Evolutionary conservation across 2,888 invertebrate species (phyloP), one percentile per base, ranked within the genome.

Genomic region (Tribolium freemani): DNA sequence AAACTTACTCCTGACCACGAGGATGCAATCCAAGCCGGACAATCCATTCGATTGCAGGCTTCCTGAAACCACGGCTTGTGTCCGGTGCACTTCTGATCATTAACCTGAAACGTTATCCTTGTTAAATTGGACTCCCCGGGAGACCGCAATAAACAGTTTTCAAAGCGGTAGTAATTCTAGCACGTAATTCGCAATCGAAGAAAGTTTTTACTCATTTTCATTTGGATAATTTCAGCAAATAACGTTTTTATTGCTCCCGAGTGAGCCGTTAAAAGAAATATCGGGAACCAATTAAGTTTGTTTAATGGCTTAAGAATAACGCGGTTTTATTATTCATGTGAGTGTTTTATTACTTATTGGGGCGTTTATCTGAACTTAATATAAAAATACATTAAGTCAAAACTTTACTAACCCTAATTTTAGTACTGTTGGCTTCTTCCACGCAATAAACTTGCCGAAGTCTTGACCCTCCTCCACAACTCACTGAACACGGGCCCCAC

Each of bases 1-100:
- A 50, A 16, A 91, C 94, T 93, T 89, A 97, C 97, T 88, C 94
- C 93, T 64, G 96, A 96, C 97, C 97, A 97, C 70, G 93, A 90
- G 21, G 94, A 93, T 51, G 93, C 91, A 76, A 93, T 90, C 98
- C 98, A 98, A 77, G 90, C 90, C 0, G 97, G 96, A 84, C 98
- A 98, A 74, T 94, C 93, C 80, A 93, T 91, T 76, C 91, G 90
- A 86, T 94, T 95, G 88, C 97, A 98, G 2, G 92, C 89, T 83
- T 96, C 96, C 76, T 94, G 91, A 56, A 91, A 91, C 69, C 93
- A 90, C 2, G 97, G 97, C 74, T 94, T 94, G 73, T 92, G 91
- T 1, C 90, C 90, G 50, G 90, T 90, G 87, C 97, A 97, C 79
- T 93, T 92, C 63, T 92, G 92, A 80, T 96, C 96, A 83, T 88